Conservation (phyloP, 2,113 vertebrate species). For the Ammodytes dubius region DNA sequence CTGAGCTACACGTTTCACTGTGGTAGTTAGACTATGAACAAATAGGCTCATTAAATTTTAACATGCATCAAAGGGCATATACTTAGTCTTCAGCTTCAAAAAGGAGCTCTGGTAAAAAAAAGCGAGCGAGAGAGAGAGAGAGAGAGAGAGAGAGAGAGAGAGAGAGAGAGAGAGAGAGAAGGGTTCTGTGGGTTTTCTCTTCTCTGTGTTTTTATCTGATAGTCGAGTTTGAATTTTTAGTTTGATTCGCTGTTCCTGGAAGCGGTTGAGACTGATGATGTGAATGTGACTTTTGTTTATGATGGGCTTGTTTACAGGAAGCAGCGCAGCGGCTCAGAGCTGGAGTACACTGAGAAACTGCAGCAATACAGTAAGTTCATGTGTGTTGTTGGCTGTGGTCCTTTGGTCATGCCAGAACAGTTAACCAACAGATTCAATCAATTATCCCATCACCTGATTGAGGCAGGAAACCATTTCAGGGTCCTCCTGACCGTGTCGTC, state of each 20-base stretch:
- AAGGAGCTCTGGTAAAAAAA: not conserved
- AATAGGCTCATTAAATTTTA: slow-evolving; percentile 69
- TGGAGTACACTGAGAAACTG: slow-evolving; percentile 97
- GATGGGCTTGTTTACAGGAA: slow-evolving; percentile 87
- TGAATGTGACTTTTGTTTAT: slow-evolving; percentile 66
- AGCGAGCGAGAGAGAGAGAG: not conserved
- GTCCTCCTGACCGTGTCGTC: not conserved
- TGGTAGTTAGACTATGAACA: slow-evolving; percentile 60
- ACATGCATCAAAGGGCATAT: slow-evolving; percentile 40
- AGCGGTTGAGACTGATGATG: slow-evolving; percentile 47
- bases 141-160: not conserved
- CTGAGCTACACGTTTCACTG: slow-evolving; percentile 58
- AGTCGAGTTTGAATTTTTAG: slow-evolving; percentile 12
- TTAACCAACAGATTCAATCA: slow-evolving; percentile 72
- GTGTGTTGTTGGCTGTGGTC: slow-evolving; percentile 43
- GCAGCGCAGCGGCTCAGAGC: slow-evolving; percentile 91
- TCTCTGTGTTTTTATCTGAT: slow-evolving; percentile 24
- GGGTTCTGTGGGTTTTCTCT: not conserved
- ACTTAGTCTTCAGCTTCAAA: slow-evolving; percentile 45
- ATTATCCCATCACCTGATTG: slow-evolving; percentile 71
- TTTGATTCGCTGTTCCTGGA: slow-evolving; percentile 39
- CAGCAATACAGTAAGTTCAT: slow-evolving; percentile 96
- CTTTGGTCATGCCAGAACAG: slow-evolving; percentile 59
- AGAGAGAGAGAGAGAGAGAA: not conserved
- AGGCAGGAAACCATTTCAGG: slow-evolving; percentile 54